phyloP scores from a whole-genome alignment of 2,797 vertebrate species.

The Ctenopoma kingsleyae region DNA sequence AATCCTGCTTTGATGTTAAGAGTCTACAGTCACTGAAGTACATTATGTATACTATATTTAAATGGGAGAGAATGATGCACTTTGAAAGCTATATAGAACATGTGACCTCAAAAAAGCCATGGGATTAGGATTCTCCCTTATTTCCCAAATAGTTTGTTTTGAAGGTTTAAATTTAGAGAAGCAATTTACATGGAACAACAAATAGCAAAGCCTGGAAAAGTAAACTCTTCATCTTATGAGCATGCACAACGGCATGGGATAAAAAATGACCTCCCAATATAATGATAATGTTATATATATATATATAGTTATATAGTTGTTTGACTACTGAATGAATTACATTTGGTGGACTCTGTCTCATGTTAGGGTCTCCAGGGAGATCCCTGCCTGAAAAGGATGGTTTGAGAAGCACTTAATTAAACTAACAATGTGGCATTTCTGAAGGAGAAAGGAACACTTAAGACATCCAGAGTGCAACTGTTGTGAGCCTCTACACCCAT shows the following conservation, averaged over 20 bases:
- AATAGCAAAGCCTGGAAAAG: constrained; percentile 76
- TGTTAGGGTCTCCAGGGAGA: constrained; percentile 64
- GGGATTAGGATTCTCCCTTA: constrained; percentile 76
- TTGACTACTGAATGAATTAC: constrained; percentile 44
- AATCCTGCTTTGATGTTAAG: constrained; percentile 1
- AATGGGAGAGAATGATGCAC: constrained; percentile 21
- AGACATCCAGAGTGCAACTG: constrained; percentile 85
- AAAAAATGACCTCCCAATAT: constrained; percentile 47
- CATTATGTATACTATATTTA: background rate
- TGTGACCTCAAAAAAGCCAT: constrained; percentile 74
- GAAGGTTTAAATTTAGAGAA: constrained; percentile 85
- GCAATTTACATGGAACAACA: constrained; percentile 82
- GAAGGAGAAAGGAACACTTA: constrained; percentile 82
- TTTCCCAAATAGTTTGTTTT: constrained; percentile 85
- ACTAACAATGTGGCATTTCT: constrained; percentile 85
- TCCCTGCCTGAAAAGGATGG: constrained; percentile 68
- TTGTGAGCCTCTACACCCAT: constrained; percentile 72
- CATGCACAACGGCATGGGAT: constrained; percentile 49
- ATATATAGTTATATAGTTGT: constrained; percentile 27
- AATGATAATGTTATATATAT: constrained; percentile 44
- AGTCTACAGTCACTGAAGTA: background rate
- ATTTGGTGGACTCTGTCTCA: constrained; percentile 49
- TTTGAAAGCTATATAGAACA: constrained; percentile 55
- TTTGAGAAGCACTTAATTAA: constrained; percentile 85
- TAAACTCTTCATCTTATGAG: constrained; percentile 69